Evolutionary conservation across 2,113 vertebrate genomes (phyloP), one percentile per base, ranked within the genome.

Genomic region (Ochotona princeps): DNA sequence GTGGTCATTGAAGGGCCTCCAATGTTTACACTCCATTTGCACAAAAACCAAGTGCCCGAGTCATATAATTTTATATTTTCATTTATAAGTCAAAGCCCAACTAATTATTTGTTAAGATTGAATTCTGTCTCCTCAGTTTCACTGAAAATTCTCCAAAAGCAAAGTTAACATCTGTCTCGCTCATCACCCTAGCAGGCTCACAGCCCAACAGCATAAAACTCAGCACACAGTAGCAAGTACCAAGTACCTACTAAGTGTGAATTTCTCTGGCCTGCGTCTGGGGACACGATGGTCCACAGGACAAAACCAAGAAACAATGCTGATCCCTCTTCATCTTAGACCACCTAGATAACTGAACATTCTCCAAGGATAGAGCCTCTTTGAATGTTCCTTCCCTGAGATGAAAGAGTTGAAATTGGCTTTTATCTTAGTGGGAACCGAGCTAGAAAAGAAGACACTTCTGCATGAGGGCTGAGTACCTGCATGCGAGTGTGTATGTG

Each of bases 341-440:
- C 21, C 60, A 8, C 18, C 67, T 72, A 65, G 79, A 47, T 25
- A 51, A 32, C 32, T 51, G 17, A 11, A 3, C 23, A 57, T 93
- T 83, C 72, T 28, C 20, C 49, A 75, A 72, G 18, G 5, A 35
- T 3, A 54, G 4, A 57, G 54, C 61, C 61, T 65, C 15, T 89
- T 75, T 61, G 30, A 81, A 54, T 74, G 70, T 57, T 65, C 32
- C 26, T 25, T 69, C 25, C 4, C 8, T 70, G 76, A 18, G 4
- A 79, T 57, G 83, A 51, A 26, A 83, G 25, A 91, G 32, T 65
- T 85, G 23, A 79, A 65, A 8, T 83, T 13, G 73, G 47, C 10
- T 63, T 94, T 79, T 83, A 81, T 87, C 69, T 28, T 83, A 20
- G 88, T 21, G 63, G 82, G 47, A 92, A 66, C 23, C 54, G 49